Base-by-base conservation (phyloP, 2,888 invertebrate genomes). In the Agonum fuliginosum region DNA sequence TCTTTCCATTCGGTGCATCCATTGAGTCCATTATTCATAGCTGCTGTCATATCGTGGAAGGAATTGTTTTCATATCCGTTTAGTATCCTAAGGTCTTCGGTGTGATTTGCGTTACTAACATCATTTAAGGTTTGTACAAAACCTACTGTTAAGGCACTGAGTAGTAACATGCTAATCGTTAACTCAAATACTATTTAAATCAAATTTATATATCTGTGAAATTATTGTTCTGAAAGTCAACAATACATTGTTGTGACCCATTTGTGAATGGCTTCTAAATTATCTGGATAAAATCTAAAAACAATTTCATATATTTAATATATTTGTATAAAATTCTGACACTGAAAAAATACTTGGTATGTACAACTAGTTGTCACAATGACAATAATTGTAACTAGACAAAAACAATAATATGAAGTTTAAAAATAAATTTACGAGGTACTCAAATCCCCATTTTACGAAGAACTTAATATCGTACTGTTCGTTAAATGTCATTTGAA, bases 141-240 rank as follows among this genome's bases (percentile, higher is more conserved):
- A 77, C 77, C 77, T 77, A 77, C 70, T 41, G 77, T 70, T 77
- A 77, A 77, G 77, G 77, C 77, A 77, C 77, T 77, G 70, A 77
- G 69, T 77, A 77, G 77, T 77, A 77, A 77, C 77, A 77, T 77
- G 77, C 77, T 77, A 77, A 77, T 77, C 14, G 51, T 54, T 54
- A 77, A 77, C 69, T 70, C 77, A 77, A 77, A 70, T 69, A 58
- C 43, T 70, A 22, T 34, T 76, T 22, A 54, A 76, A 76, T 51
- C 14, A 76, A 69, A 69, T 65, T 34, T 46, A 67, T 67, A 22
- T 34, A 70, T 65, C 54, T 77, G 54, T 17, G 19, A 69, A 70
- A 69, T 77, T 70, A 62, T 70, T 70, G 54, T 77, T 76, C 51
- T 54, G 27, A 30, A 43, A 41, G 41, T 74, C 43, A 74, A 74